Evolutionary conservation across 2,797 vertebrate species (phyloP), one percentile per base, ranked within the genome.

Genomic region (Anomalospiza imberbis): DNA sequence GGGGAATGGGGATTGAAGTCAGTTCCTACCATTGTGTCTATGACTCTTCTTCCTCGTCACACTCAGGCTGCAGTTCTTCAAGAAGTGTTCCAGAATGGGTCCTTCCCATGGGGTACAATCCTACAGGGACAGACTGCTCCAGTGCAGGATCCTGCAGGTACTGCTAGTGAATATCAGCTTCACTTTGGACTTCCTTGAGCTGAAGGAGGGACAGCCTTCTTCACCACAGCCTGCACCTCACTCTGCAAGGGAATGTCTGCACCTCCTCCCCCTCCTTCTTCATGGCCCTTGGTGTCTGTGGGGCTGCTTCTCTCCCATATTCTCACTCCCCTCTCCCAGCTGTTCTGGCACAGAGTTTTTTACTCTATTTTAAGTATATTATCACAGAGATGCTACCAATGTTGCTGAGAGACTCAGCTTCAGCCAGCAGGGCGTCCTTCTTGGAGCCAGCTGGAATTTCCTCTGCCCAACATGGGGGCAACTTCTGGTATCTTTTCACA

Each of bases 281-380:
- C 13, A 25, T 0, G 1, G 26, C 3, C 15, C 5, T 3, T 31
- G 4, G 6, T 28, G 10, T 28, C 22, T 55, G 40, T 32, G 22
- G 11, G 18, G 16, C 28, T 82, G 22, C 21, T 29, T 44, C 6
- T 36, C 55, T 55, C 48, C 17, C 7, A 21, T 25, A 24, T 24
- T 29, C 13, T 62, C 32, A 12, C 28, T 36, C 22, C 11, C 47
- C 6, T 29, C 36, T 36, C 19, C 48, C 28, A 50, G 28, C 16
- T 54, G 22, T 2, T 36, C 47, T 28, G 29, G 15, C 6, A 40
- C 29, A 17, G 22, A 29, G 9, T 12, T 62, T 38, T 68, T 36
- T 17, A 57, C 8, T 3, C 11, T 47, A 2, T 74, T 32, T 60
- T 44, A 51, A 76, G 29, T 25, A 10, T 25, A 21, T 31, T 54